Evolutionary conservation across 2,113 vertebrate species (phyloP).

Genomic region (Elephantulus edwardii): DNA sequence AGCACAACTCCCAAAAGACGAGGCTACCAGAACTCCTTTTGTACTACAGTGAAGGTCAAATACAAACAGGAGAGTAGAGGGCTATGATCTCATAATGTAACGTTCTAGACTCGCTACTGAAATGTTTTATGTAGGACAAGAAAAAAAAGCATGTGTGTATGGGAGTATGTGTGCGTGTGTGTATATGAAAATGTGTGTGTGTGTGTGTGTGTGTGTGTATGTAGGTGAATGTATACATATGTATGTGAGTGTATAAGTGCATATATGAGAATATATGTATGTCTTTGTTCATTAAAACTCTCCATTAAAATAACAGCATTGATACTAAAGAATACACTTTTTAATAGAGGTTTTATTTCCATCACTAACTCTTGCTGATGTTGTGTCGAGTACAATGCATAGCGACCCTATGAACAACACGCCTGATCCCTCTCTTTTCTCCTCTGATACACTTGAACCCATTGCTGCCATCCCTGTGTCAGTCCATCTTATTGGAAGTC

Average conservation of each 20-base stretch:
- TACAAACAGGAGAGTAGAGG: not conserved
- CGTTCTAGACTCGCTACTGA: not conserved
- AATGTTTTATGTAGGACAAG: not conserved
- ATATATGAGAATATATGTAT: not conserved
- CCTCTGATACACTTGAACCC: too few relatives aligned
- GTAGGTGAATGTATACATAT: too few relatives aligned
- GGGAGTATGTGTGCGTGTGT: not conserved
- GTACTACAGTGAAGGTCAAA: constrained; percentile 2
- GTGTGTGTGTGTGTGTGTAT: not conserved
- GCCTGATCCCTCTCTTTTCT: too few relatives aligned
- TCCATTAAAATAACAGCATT: constrained; percentile 13
- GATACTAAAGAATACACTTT: not conserved
- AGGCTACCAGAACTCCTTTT: too few relatives aligned
- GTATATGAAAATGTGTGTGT: not conserved
- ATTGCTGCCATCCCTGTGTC: too few relatives aligned
- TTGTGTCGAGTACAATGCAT: too few relatives aligned
- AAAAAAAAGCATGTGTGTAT: not conserved
- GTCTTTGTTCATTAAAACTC: not conserved
- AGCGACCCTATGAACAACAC: too few relatives aligned
- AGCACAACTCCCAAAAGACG: too few relatives aligned
- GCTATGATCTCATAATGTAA: not conserved
- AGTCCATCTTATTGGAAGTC: too few relatives aligned
- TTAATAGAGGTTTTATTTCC: constrained; percentile 23
- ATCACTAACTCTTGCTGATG: not conserved
- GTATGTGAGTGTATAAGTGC: not conserved